Percentiles rank a stretch among this genome's conserved stretches.
Evolutionary conservation across 2,113 vertebrate genomes (phyloP).

Genomic region (Percopsis transmontana): DNA sequence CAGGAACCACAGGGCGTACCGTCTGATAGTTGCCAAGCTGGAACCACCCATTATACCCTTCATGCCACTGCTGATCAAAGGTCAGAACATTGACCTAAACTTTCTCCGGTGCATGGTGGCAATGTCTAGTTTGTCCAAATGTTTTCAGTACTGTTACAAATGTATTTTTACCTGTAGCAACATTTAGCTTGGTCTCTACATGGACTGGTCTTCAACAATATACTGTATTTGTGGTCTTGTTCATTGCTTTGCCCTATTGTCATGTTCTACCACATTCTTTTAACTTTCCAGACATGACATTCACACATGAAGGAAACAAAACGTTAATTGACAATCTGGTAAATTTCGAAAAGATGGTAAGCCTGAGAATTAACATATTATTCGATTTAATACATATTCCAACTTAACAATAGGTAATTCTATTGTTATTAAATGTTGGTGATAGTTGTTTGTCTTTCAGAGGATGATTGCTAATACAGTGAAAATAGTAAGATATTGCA

Average conservation of each 20-base stretch:
- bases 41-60: conserved; percentile 96
- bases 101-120: neutral
- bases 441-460: conserved; percentile 76
- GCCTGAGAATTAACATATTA: conserved; percentile 55
- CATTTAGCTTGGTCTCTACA: neutral
- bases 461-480: conserved; percentile 97
- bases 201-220: too few relatives aligned
- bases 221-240: neutral
- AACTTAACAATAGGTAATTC: neutral
- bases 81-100: conserved; percentile 68
- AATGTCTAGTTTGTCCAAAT: neutral
- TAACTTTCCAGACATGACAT: conserved; percentile 91
- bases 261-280: conserved; percentile 38
- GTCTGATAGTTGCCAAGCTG: conserved; percentile 91
- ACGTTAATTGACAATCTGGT: conserved; percentile 94
- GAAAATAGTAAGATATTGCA: conserved; percentile 90
- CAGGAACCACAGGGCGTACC: conserved; percentile 94
- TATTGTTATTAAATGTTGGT: conserved; percentile 3
- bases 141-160: neutral
- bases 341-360: conserved; percentile 99
- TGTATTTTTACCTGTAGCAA: neutral
- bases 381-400: conserved; percentile 1
- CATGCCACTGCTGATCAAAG: conserved; percentile 98
- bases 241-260: neutral
- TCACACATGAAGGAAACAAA: conserved; percentile 98